These are phyloP conservation scores for Erebia ligea DNA, from an alignment of 2,888 invertebrate species.

Conservation along the genomic window DNA sequence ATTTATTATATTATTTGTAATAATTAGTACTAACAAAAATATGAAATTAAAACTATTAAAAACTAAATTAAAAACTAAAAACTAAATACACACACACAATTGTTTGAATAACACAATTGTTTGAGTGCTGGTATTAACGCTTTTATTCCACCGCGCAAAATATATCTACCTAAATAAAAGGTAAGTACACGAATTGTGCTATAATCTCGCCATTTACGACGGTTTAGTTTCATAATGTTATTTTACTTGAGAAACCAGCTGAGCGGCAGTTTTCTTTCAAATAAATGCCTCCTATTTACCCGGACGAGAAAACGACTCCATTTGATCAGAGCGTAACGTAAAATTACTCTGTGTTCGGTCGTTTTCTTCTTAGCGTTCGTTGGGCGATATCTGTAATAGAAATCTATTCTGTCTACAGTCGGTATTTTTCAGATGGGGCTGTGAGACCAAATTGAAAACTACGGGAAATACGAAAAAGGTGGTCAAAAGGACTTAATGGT, in stretches of 20 bases:
- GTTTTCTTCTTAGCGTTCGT: conserved; percentile 19
- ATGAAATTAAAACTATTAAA: too few relatives aligned
- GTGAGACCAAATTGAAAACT: conserved; percentile 12
- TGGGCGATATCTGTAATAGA: conserved; percentile 21
- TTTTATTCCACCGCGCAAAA: background rate
- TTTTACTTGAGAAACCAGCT: conserved; percentile 12
- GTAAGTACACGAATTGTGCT: background rate
- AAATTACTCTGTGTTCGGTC: conserved; percentile 22
- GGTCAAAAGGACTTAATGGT: background rate
- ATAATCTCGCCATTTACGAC: conserved; percentile 6
- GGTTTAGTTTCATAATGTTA: conserved; percentile 10
- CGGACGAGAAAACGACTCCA: conserved; percentile 18
- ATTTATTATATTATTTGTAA: too few relatives aligned
- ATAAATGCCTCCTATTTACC: conserved; percentile 16
- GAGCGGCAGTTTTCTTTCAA: conserved; percentile 16
- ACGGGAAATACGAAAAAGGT: background rate
- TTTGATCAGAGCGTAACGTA: conserved; percentile 13
- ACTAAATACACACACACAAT: too few relatives aligned
- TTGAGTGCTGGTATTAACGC: background rate
- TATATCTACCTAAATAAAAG: background rate
- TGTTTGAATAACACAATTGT: too few relatives aligned
- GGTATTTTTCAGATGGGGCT: conserved; percentile 6
- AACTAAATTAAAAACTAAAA: too few relatives aligned
- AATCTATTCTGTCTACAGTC: conserved; percentile 18
- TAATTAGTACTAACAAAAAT: too few relatives aligned